Conservation (phyloP, 2,888 invertebrate genomes). For the Epinotia demarniana region DNA sequence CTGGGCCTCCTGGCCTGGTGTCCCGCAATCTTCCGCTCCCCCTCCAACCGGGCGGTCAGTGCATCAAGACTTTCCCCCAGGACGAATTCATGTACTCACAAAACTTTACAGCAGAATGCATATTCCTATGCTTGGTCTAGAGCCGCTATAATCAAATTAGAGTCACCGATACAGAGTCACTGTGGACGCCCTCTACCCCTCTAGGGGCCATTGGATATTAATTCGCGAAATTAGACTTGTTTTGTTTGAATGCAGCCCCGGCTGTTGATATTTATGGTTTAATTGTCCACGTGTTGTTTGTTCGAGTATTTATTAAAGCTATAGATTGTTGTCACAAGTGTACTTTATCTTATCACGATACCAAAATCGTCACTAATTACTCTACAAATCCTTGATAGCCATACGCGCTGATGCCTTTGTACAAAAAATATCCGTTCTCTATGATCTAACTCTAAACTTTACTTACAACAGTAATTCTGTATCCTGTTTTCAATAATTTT, state of each 20-base stretch:
- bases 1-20: no score
- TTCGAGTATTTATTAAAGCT: slow-evolving; percentile 1
- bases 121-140: no score
- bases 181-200: no score
- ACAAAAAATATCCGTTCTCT: not conserved
- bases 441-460: not conserved
- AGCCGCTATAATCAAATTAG: no score
- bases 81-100: no score
- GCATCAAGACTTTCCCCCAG: no score
- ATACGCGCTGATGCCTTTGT: not conserved
- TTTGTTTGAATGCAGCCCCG: not conserved
- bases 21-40: no score
- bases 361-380: slow-evolving; percentile 13
- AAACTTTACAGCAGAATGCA: no score
- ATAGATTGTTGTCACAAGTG: slow-evolving; percentile 1
- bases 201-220: no score
- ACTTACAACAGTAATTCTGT: not conserved
- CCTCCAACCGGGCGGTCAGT: no score
- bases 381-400: not conserved
- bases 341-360: slow-evolving; percentile 21
- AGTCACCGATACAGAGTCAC: no score
- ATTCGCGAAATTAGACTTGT: no score
- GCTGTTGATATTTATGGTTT: not conserved
- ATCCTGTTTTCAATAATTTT: not conserved
- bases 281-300: slow-evolving; percentile 13